Base-by-base conservation (phyloP, 2,797 vertebrate genomes). In the Coendou prehensilis region DNA sequence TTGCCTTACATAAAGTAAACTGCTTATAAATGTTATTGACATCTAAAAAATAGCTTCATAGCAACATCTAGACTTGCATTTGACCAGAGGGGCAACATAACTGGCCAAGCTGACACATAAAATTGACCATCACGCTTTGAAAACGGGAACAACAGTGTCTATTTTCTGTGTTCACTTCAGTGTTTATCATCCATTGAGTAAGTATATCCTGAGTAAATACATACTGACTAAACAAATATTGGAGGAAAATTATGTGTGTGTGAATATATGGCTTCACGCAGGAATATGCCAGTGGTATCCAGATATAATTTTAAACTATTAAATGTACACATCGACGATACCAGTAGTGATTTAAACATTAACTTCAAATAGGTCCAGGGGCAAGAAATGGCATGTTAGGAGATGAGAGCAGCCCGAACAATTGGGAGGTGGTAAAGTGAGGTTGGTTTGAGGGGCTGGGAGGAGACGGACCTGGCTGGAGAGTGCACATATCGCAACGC, bases 281-380 rank as follows among this genome's bases (percentile, higher is more conserved):
- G 87, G 61, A 92, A 37, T 78, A 85, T 8, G 28, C 2, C 50
- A 75, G 20, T 61, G 6, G 1, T 50, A 57, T 69, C 45, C 23
- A 93, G 54, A 75, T 33, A 54, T 59, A 89, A 89, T 81, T 89
- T 86, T 23, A 37, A 95, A 79, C 61, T 89, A 93, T 57, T 61
- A 67, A 56, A 47, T 86, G 10, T 82, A 37, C 57, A n/a, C 28
- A 61, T 57, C 61, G 83, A 30, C 0, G 61, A 79, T n/a, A 73
- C 6, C 2, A 73, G 3, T 15, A 64, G 1, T 54, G 56, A 50
- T 26, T 61, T 54, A 79, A 91, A 88, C 64, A 50, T 86, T 88
- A 88, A 37, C 33, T 8, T 18, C 33, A 82, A 26, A 33, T 30
- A 61, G 18, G 37, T 33, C 80, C 73, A 81, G 47, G n/a, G 33